Evolutionary conservation across 2,797 vertebrate genomes (phyloP).

Genomic region (Epinephelus malabaricus): DNA sequence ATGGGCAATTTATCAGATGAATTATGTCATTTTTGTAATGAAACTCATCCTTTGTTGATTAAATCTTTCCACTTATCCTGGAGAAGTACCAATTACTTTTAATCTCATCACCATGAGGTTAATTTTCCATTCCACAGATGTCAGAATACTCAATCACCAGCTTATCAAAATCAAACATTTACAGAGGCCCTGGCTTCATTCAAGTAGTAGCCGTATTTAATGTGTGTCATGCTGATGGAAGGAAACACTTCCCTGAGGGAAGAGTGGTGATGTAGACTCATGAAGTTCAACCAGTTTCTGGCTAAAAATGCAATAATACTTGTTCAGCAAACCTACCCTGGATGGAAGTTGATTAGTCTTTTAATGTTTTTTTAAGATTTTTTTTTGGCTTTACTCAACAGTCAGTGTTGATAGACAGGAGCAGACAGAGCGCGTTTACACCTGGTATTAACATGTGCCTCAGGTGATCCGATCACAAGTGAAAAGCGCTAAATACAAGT

Average conservation of each 20-base stretch:
- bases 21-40: neutral
- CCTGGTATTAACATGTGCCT: no score
- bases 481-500: no score
- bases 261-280: neutral
- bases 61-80: neutral
- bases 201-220: neutral
- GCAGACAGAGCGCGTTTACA: neutral
- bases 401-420: neutral
- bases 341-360: neutral
- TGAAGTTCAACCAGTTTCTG: neutral
- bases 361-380: neutral
- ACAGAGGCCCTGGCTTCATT: neutral
- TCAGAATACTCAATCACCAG: neutral
- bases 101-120: neutral
- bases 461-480: no score
- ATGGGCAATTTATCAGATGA: neutral
- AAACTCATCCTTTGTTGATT: conserved; percentile 8
- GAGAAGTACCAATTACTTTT: neutral
- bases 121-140: neutral
- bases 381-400: no score
- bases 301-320: neutral
- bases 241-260: neutral
- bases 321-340: neutral
- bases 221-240: neutral
- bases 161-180: neutral